Base-by-base conservation (phyloP, 1,140 invertebrate genomes). In the Maniola jurtina region DNA sequence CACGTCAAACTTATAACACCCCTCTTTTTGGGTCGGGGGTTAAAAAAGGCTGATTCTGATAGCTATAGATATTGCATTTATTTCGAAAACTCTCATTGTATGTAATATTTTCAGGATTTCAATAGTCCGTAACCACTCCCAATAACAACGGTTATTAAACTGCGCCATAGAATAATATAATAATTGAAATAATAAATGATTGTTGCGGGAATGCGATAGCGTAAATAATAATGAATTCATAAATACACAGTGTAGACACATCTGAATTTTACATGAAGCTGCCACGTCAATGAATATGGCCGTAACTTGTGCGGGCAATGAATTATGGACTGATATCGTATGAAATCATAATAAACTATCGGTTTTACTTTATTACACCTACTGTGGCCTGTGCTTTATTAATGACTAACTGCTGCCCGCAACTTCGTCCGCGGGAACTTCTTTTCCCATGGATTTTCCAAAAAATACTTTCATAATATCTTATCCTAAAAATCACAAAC, bases 161-260 rank as follows among this genome's bases (percentile, higher is more conserved):
- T 25, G 25, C 25, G 4, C 25, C 25, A 25, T 25, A 25, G 40
- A 25, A 25, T 59, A 60, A 55, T 66, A 54, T 52, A 60, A 66
- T 58, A 66, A 61, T 55, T 65, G 58, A 55, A 63, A 68, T 68
- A 66, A 35, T 69, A 71, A 71, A 68, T 66, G 61, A 73, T 67
- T 14, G 48, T n/a, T 68, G 64, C 42, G 59, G 58, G 42, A 68
- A 65, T 72, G 50, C 70, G 64, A 68, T 70, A 75, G 56, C 61
- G 67, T 72, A 75, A 72, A 72, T 64, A 76, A 59, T 72, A 70
- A 72, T 73, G 66, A 69, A 76, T 73, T 66, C 68, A 72, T 69
- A 69, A 71, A 71, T 71, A 71, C 45, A 70, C 59, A 65, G 68
- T 66, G 52, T 68, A 52, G 55, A 64, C 47, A 64, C 63, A 66